Conservation (phyloP, 2,113 vertebrate genomes). For the Xiphias gladius region DNA sequence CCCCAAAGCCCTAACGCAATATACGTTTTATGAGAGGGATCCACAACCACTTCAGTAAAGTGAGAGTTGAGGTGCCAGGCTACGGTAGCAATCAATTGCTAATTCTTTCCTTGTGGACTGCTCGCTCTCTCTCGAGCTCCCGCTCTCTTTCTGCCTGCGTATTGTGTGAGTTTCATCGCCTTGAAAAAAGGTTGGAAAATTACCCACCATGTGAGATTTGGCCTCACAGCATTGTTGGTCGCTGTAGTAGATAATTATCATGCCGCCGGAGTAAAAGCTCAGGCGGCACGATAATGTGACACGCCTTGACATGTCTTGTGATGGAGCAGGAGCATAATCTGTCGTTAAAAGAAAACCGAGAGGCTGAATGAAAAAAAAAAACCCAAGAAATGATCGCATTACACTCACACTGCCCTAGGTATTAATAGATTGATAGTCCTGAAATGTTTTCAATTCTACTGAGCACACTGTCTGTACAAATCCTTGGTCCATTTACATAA, state of each 20-base stretch:
- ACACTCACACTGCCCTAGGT: neutral
- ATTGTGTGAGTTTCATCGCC: neutral
- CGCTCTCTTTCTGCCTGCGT: neutral
- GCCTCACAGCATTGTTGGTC: constrained; percentile 24
- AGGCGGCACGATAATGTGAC: constrained; percentile 25
- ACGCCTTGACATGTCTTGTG: constrained; percentile 5
- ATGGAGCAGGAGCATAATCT: constrained; percentile 1
- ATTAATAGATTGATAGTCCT: neutral
- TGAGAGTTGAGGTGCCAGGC: constrained; percentile 24
- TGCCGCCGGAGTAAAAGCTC: constrained; percentile 4
- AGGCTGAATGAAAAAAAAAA: neutral
- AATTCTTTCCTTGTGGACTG: constrained; percentile 38
- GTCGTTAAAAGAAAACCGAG: neutral
- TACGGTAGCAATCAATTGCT: constrained; percentile 40
- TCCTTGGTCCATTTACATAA: no score
- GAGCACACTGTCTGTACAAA: no score
- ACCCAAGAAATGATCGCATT: constrained; percentile 2
- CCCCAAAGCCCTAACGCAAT: constrained; percentile 72
- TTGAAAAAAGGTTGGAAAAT: constrained; percentile 22
- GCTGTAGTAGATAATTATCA: constrained; percentile 43
- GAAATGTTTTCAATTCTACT: no score
- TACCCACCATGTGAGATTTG: constrained; percentile 11
- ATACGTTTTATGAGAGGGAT: constrained; percentile 70
- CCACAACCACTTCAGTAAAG: constrained; percentile 29
- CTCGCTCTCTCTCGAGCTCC: neutral